These are phyloP conservation scores for Pyrochroa serraticornis DNA, from an alignment of 2,888 invertebrate species.

Conservation along the genomic window DNA sequence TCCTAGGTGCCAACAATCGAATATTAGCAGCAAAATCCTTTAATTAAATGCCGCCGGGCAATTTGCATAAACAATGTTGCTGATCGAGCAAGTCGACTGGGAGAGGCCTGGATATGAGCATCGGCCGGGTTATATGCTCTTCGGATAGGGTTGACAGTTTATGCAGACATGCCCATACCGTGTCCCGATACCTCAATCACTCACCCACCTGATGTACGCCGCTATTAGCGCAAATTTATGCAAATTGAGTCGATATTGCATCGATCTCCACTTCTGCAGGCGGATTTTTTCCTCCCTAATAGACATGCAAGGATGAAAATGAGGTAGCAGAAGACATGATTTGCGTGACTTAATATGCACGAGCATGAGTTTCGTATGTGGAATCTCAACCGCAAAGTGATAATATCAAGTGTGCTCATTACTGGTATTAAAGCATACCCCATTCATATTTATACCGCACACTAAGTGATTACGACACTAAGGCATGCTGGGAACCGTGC, in stretches of 20 bases:
- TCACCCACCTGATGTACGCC: slow-evolving; percentile 55
- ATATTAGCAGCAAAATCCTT: slow-evolving; percentile 5
- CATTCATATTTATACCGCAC: slow-evolving; percentile 34
- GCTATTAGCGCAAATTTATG: slow-evolving; percentile 54
- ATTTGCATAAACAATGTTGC: slow-evolving; percentile 21
- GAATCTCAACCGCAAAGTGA: slow-evolving; percentile 25
- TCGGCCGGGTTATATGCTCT: slow-evolving; percentile 7
- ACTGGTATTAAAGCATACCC: slow-evolving; percentile 17
- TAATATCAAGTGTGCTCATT: slow-evolving; percentile 22
- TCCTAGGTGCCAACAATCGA: slow-evolving; percentile 9
- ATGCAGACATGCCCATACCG: slow-evolving; percentile 55
- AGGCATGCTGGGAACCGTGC: slow-evolving; percentile 34
- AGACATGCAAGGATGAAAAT: slow-evolving; percentile 21
- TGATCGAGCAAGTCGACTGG: slow-evolving; percentile 6
- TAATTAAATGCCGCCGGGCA: slow-evolving; percentile 7
- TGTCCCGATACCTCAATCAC: slow-evolving; percentile 55
- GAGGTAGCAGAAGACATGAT: slow-evolving; percentile 26
- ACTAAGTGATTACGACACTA: slow-evolving; percentile 33
- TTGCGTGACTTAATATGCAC: slow-evolving; percentile 31
- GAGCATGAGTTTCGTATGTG: slow-evolving; percentile 23
- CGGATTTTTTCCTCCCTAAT: slow-evolving; percentile 13
- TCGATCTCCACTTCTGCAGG: slow-evolving; percentile 3
- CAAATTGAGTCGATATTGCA: slow-evolving; percentile 50
- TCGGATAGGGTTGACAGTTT: slow-evolving; percentile 36
- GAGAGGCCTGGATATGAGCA: slow-evolving; percentile 7